Base-by-base conservation (phyloP, 2,888 invertebrate genomes). In the Alcis repandata region DNA sequence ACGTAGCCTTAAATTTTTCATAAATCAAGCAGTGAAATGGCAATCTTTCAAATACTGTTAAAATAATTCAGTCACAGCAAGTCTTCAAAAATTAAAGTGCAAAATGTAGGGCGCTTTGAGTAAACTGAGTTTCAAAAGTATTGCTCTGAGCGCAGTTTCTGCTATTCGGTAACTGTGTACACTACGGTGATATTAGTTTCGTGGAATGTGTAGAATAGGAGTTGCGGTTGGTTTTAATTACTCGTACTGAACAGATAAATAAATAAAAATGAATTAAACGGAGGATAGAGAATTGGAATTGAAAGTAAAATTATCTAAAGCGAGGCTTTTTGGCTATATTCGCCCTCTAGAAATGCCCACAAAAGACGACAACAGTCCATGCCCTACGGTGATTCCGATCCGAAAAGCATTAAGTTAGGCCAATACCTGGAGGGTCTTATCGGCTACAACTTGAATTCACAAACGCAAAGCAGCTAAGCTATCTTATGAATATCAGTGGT, bases 181-280 rank as follows among this genome's bases (percentile, higher is more conserved):
- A 75, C 76, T 78, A 76, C 74, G 71, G 74, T 78, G 82, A 84
- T 86, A 86, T 86, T 85, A 86, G 84, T 83, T 84, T 76, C 77
- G 75, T 63, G 71, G 76, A 76, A 72, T 79, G 75, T 77, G 13
- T 77, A 77, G 76, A 72, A 72, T 68, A 72, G 72, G 41, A 59
- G 49, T 8, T n/a, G 8, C 13, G 22, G 51, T 15, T 13, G 0
- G 36, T 36, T 64, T 27, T 43, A 11, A 15, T 57, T 32, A 63
- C 63, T 19, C 6, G 22, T 1, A 11, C 10, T 17, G 11, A 27
- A 1, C 11, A 13, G 1, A 13, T 13, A 13, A 20, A 22, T 8
- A 22, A 22, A 45, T 20, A 45, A 10, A 45, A 0, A 11, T 46
- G n/a, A n/a, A n/a, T n/a, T n/a, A n/a, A n/a, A n/a, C n/a, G n/a